These are phyloP conservation scores for Xiphophorus maculatus DNA, from an alignment of 2,113 vertebrate genomes.

Conservation along the genomic window DNA sequence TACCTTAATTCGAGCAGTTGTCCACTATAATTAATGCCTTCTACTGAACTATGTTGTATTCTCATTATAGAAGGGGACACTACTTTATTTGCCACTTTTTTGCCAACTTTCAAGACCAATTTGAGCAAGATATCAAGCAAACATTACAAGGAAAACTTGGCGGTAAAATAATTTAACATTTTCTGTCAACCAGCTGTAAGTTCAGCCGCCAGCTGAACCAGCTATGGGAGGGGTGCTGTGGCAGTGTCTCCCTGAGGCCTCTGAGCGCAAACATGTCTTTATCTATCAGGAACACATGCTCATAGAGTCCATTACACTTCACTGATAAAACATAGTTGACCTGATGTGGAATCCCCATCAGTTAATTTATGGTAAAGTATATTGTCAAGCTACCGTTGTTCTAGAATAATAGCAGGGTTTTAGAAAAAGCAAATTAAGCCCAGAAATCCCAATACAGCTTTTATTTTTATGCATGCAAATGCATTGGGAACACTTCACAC, in stretches of 20 bases:
- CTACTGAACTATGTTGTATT: background rate
- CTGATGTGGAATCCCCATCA: constrained; percentile 35
- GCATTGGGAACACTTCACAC: background rate
- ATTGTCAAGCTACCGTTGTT: background rate
- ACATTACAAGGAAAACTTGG: background rate
- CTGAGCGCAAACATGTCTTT: constrained; percentile 59
- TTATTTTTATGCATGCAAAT: background rate
- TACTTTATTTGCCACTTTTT: background rate
- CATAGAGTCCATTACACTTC: constrained; percentile 25
- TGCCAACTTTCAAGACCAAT: background rate
- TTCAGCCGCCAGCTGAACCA: background rate
- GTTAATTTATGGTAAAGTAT: background rate
- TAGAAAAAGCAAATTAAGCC: background rate
- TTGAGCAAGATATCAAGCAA: background rate
- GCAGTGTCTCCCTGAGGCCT: constrained; percentile 37
- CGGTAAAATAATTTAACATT: background rate
- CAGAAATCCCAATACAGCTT: background rate
- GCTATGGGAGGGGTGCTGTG: constrained; percentile 56
- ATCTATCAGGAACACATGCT: constrained; percentile 70
- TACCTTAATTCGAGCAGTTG: background rate
- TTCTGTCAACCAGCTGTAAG: background rate
- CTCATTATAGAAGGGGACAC: background rate
- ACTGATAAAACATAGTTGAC: constrained; percentile 6
- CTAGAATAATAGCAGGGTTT: background rate
- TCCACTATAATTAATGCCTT: background rate